Conservation (phyloP, 2,797 vertebrate genomes). For the Sebastes taczanowskii region DNA sequence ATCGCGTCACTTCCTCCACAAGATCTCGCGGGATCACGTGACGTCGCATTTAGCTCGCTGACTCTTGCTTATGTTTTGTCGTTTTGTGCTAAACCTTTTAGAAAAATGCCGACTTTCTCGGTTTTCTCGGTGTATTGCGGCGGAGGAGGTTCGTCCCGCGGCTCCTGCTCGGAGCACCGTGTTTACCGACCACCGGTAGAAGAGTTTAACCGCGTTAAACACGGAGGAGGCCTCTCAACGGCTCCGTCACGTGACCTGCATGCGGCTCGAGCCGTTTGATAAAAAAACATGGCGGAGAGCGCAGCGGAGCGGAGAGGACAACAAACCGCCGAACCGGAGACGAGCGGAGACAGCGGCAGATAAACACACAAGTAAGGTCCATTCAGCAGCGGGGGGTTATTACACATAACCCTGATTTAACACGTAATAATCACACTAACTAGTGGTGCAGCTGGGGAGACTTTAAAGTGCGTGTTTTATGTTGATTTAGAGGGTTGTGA, state of each 20-base stretch:
- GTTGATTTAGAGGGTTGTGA: too few relatives aligned
- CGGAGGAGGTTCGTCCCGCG: background rate
- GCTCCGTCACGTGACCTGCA: conserved; percentile 88
- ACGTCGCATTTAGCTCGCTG: conserved; percentile 79
- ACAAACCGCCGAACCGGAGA: conserved; percentile 65
- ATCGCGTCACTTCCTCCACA: conserved; percentile 83
- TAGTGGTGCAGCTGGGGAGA: too few relatives aligned
- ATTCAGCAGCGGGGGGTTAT: too few relatives aligned
- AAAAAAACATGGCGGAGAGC: conserved; percentile 97
- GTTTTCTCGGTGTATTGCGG: background rate
- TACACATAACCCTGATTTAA: fast-evolving
- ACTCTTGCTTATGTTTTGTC: conserved; percentile 80
- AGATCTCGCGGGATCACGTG: conserved; percentile 79
- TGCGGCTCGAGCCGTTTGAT: conserved; percentile 84
- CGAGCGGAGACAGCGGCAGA: conserved; percentile 38
- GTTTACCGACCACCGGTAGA: too few relatives aligned
- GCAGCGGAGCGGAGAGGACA: conserved; percentile 85
- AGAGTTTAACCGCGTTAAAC: background rate
- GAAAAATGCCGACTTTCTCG: conserved; percentile 57
- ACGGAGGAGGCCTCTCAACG: conserved; percentile 51
- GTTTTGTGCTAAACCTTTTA: conserved; percentile 50
- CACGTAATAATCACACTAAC: fast-evolving
- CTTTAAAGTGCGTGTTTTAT: too few relatives aligned
- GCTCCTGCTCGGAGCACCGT: background rate
- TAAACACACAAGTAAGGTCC: conserved; percentile 61